Evolutionary conservation across 2,113 vertebrate species (phyloP).

Genomic region (Atlantisia rogersi): DNA sequence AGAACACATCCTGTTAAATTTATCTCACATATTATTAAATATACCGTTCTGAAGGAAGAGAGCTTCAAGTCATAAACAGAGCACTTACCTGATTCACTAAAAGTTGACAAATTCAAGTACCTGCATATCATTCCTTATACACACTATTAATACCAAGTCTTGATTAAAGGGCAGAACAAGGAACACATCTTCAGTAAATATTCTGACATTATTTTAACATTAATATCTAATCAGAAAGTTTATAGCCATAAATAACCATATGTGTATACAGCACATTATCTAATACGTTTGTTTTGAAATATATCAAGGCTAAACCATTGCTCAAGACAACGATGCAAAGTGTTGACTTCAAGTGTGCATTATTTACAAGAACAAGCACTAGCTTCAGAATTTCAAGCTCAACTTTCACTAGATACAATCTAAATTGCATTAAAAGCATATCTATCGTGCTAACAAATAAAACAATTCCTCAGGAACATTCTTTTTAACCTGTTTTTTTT

Average conservation of each 20-base stretch:
- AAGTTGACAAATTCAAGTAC: constrained; percentile 1
- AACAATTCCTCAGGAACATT: constrained; percentile 25
- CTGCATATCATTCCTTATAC: neutral
- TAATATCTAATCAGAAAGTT: constrained; percentile 60
- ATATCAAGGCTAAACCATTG: constrained; percentile 48
- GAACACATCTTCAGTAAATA: constrained; percentile 17
- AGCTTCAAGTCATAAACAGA: neutral
- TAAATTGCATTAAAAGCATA: constrained; percentile 58
- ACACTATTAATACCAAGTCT: neutral
- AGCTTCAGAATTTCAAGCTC: constrained; percentile 15
- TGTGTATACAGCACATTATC: constrained; percentile 16
- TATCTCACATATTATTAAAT: neutral
- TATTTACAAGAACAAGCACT: constrained; percentile 53
- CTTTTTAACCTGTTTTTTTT: constrained; percentile 45
- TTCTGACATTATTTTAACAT: constrained; percentile 46
- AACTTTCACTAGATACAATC: neutral
- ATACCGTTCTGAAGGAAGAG: neutral
- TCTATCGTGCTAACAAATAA: constrained; percentile 33
- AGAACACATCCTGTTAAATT: neutral
- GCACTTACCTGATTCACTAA: neutral
- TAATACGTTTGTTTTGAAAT: constrained; percentile 41
- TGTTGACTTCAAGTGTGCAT: constrained; percentile 43
- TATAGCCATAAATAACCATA: constrained; percentile 49
- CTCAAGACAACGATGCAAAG: constrained; percentile 50
- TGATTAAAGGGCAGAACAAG: constrained; percentile 43